Percentiles rank a stretch among this genome's conserved stretches.
These are phyloP conservation scores for Brachionus rotundiformis DNA, from an alignment of 1,140 invertebrate genomes.

Conservation along the genomic window DNA sequence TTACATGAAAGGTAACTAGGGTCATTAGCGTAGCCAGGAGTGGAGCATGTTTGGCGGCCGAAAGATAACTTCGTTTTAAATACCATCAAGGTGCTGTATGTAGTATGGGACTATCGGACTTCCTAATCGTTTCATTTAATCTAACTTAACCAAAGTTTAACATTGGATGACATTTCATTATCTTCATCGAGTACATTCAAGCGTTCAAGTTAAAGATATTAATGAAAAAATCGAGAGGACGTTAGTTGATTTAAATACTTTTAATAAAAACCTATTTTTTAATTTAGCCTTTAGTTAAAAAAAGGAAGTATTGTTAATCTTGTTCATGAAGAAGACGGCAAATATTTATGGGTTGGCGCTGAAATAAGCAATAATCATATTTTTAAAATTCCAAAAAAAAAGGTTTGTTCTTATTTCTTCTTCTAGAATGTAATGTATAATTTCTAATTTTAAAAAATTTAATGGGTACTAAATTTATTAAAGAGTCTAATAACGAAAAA, in stretches of 20 bases:
- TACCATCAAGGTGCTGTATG: too few relatives aligned
- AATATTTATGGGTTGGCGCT: background rate
- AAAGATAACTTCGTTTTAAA: too few relatives aligned
- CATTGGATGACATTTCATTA: background rate
- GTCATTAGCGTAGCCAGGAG: too few relatives aligned
- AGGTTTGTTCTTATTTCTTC: background rate
- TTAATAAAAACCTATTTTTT: background rate
- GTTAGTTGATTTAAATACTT: background rate
- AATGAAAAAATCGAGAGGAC: background rate
- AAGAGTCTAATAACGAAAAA: too few relatives aligned
- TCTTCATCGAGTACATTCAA: background rate
- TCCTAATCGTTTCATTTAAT: too few relatives aligned
- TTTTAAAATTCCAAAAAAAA: background rate
- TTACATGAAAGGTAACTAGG: too few relatives aligned
- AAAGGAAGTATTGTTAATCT: constrained; percentile 11
- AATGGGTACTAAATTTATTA: too few relatives aligned
- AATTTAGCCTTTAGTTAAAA: background rate
- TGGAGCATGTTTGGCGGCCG: too few relatives aligned
- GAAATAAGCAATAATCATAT: background rate
- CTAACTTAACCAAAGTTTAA: too few relatives aligned
- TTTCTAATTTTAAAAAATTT: too few relatives aligned
- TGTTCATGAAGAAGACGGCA: background rate
- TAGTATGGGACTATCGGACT: too few relatives aligned
- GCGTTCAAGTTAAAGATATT: background rate
- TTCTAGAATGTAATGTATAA: too few relatives aligned